Conservation (phyloP, 2,797 vertebrate species). For the Hirundo rustica region DNA sequence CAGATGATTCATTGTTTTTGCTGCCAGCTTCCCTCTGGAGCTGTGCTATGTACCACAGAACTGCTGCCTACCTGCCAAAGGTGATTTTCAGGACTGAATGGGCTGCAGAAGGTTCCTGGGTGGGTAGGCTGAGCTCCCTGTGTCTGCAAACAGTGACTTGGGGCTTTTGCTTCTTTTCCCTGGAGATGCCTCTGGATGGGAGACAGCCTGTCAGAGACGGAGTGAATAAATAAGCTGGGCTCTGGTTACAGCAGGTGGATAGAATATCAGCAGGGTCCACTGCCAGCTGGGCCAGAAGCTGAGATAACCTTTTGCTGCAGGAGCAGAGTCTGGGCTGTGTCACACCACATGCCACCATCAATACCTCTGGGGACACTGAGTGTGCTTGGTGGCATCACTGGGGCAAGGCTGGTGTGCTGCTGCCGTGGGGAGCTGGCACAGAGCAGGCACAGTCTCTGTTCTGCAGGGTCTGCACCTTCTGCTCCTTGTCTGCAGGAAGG, state of each 20-base stretch:
- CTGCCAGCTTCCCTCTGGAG: background rate
- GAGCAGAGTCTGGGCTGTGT: background rate
- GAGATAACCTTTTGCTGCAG: background rate
- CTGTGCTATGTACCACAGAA: background rate
- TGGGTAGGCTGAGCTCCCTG: background rate
- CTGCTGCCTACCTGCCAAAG: background rate
- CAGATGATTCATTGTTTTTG: background rate
- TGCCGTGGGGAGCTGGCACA: background rate
- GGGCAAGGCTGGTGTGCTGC: background rate
- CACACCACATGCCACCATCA: fast-evolving
- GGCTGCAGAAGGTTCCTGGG: background rate
- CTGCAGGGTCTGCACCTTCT: background rate
- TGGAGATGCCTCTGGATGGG: background rate
- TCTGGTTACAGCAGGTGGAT: background rate
- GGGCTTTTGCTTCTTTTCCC: background rate
- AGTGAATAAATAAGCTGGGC: background rate
- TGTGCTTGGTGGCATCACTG: background rate
- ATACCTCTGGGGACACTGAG: background rate
- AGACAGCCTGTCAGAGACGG: background rate
- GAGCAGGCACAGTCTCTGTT: background rate
- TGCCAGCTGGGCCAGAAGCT: background rate
- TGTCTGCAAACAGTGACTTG: background rate
- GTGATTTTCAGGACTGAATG: background rate
- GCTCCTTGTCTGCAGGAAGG: fast-evolving
- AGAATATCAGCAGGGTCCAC: background rate